These are phyloP conservation scores for Melanaphis sacchari DNA, from an alignment of 1,140 invertebrate species.

Conservation along the genomic window DNA sequence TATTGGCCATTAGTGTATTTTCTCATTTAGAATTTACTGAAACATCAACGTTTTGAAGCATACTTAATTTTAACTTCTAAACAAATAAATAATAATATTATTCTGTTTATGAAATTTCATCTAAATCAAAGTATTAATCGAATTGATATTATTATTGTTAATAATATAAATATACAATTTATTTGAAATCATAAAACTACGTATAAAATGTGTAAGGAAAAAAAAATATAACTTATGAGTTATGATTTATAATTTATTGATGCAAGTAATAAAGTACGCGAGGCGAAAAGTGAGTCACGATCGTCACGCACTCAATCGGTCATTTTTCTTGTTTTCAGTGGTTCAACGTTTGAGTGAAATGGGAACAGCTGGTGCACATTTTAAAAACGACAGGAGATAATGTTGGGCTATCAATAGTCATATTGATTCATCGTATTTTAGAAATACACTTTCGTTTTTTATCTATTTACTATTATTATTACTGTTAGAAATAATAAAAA, in stretches of 20 bases:
- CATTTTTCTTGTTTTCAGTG: no score
- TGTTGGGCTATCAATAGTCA: no score
- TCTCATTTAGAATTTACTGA: not conserved
- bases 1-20: not conserved
- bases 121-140: not conserved
- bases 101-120: not conserved
- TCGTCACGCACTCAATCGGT: no score
- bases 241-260: not conserved
- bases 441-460: no score
- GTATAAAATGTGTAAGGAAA: not conserved
- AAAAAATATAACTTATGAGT: not conserved
- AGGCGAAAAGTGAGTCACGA: no score
- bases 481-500: no score
- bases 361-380: no score
- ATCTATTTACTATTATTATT: no score
- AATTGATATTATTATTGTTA: not conserved
- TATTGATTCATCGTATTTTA: no score
- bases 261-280: not conserved
- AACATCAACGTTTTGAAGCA: not conserved
- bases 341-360: no score
- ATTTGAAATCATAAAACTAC: not conserved
- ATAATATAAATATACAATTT: not conserved
- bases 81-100: not conserved
- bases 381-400: no score
- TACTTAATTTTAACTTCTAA: not conserved